A percentile compares a stretch with the other conserved stretches of the same genome.
phyloP scores from a whole-genome alignment of 2,797 vertebrate genomes.

The Phyllotis vaccarum region DNA sequence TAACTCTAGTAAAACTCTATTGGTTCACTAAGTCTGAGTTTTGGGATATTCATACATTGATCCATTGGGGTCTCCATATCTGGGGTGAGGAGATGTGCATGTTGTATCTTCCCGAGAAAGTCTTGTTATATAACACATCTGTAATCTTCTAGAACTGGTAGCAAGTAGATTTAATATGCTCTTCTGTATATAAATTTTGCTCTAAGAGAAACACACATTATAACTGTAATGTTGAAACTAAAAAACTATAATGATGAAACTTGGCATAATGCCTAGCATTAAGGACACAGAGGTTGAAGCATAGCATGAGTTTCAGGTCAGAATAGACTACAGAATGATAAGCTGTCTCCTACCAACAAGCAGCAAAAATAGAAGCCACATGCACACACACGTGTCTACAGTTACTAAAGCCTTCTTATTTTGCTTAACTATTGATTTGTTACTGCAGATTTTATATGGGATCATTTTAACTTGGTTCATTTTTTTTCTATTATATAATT shows the following conservation, averaged over 20 bases:
- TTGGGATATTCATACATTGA: background rate
- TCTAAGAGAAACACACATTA: background rate
- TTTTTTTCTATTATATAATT: background rate
- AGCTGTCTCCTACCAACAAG: background rate
- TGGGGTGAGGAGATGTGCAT: background rate
- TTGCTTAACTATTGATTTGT: constrained; percentile 11
- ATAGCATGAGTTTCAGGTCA: background rate
- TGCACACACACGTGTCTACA: background rate
- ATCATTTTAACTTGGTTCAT: background rate
- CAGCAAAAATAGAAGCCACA: background rate
- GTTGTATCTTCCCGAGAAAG: background rate
- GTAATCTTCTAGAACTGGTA: background rate
- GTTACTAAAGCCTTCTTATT: background rate
- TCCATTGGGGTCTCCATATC: background rate
- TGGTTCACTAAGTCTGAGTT: background rate
- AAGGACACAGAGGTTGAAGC: background rate
- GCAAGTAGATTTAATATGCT: background rate
- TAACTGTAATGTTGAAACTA: background rate
- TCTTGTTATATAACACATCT: background rate
- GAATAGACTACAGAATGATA: background rate
- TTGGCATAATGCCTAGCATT: background rate
- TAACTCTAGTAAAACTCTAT: background rate
- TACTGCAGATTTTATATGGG: background rate
- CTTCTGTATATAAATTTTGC: background rate
- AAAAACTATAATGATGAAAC: background rate